Percentiles rank a stretch among this genome's conserved stretches.
phyloP scores from a whole-genome alignment of 2,888 invertebrate species.

The Zele albiditarsus region DNA sequence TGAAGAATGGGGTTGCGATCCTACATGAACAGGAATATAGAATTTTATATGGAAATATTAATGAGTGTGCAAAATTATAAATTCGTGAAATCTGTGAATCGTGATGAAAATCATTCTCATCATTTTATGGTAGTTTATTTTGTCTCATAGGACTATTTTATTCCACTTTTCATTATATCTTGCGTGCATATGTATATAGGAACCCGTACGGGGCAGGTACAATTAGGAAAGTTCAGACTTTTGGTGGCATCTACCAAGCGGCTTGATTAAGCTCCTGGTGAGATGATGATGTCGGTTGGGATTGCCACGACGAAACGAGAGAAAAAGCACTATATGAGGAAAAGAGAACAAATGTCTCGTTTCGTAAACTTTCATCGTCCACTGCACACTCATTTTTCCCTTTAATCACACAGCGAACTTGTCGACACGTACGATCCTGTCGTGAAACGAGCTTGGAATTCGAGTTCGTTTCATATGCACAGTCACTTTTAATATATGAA shows the following conservation, averaged over 20 bases:
- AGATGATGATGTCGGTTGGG: constrained; percentile 58
- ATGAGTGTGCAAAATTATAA: not conserved
- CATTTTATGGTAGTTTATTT: not conserved
- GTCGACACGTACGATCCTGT: constrained; percentile 39
- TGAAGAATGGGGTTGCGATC: no score
- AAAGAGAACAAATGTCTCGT: constrained; percentile 4
- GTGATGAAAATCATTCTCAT: not conserved
- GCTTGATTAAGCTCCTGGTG: constrained; percentile 63
- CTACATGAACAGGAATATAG: no score
- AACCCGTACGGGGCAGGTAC: not conserved
- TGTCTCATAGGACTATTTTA: not conserved
- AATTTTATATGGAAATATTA: no score
- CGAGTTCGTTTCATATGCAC: not conserved
- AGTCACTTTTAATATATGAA: constrained; percentile 8
- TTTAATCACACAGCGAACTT: constrained; percentile 48
- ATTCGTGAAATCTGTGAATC: not conserved
- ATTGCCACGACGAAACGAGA: constrained; percentile 35
- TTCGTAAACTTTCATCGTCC: constrained; percentile 30
- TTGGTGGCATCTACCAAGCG: constrained; percentile 52
- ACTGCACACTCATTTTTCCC: constrained; percentile 42
- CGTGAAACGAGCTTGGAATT: constrained; percentile 24
- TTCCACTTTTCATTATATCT: not conserved
- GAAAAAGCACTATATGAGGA: constrained; percentile 8
- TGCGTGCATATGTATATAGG: not conserved
- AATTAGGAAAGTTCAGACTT: constrained; percentile 20